Conservation (phyloP, 2,888 invertebrate species). For the Cremastinae sp. region DNA sequence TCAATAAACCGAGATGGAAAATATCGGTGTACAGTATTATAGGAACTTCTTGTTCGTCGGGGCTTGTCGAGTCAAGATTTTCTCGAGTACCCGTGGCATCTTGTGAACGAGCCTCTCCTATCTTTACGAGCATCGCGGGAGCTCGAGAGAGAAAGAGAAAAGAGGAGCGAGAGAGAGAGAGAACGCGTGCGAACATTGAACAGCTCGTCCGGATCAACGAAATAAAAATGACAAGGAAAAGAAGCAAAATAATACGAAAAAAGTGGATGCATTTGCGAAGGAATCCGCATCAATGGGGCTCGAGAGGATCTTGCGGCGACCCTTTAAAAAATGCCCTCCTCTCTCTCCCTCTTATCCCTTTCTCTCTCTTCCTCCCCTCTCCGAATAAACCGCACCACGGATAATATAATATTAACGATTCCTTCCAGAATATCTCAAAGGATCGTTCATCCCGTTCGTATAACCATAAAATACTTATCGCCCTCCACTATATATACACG, state of each 20-base stretch:
- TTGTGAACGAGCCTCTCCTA: conserved; percentile 53
- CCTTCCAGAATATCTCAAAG: conserved; percentile 48
- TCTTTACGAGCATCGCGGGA: conserved; percentile 65
- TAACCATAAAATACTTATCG: conserved; percentile 39
- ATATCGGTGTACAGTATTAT: conserved; percentile 35
- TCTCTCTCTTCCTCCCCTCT: conserved; percentile 17
- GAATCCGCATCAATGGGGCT: conserved; percentile 47
- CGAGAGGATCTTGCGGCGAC: conserved; percentile 41
- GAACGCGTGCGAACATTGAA: conserved; percentile 57
- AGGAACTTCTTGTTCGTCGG: conserved; percentile 49
- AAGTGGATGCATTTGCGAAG: conserved; percentile 39
- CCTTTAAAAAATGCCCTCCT: conserved; percentile 52
- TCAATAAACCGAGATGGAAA: conserved; percentile 1
- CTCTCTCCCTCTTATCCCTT: conserved; percentile 34
- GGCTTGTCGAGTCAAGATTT: conserved; percentile 55
- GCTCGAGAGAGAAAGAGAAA: conserved; percentile 41
- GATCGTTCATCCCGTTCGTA: conserved; percentile 47
- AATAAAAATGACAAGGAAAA: conserved; percentile 16
- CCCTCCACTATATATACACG: not conserved
- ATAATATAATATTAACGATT: conserved; percentile 58
- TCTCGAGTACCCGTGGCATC: conserved; percentile 56
- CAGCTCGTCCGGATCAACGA: conserved; percentile 54
- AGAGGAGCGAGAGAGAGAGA: conserved; percentile 41
- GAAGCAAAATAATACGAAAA: conserved; percentile 1
- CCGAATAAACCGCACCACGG: conserved; percentile 15